Evolutionary conservation across 2,888 invertebrate genomes (phyloP), one percentile per base, ranked within the genome.

Genomic region (Aporophyla nigra): DNA sequence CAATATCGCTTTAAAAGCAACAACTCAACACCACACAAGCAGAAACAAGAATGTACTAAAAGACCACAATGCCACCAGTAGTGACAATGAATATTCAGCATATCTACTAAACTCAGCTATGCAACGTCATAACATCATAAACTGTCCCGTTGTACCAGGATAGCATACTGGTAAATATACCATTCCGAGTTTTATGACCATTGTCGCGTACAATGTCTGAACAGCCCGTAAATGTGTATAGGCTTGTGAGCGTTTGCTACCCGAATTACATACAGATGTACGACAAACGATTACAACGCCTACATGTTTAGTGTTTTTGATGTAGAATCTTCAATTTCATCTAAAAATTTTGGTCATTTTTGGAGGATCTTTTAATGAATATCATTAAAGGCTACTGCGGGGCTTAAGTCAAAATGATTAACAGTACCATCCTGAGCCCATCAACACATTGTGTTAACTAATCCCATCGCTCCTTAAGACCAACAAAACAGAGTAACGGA

Each of bases 71-170:
- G 58, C 16, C n/a, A 49, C 54, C n/a, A 46, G 51, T 27, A 71
- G 68, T 79, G 71, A 71, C 80, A 49, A 82, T 80, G 68, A 80
- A 82, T 83, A 75, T 83, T 83, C 76, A 80, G 62, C 53, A 43
- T 56, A 73, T 54, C 59, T 58, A 74, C 27, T 76, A 69, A 82
- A 76, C 69, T 51, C 33, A 54, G 70, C 46, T 62, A 65, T 69
- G 68, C 46, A 67, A 67, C 27, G 49, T 72, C 63, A 73, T 81
- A 76, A 72, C 72, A 59, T 66, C 69, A 76, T 76, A 67, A 59
- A 83, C 21, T 61, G 70, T 73, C 54, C 81, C 81, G 81, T 80
- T 80, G 62, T 84, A 83, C 84, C 53, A 80, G 76, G 80, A 24
- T 40, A 68, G 81, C 76, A 84, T 71, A 68, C 62, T 65, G 51